phyloP scores from a whole-genome alignment of 2,888 invertebrate genomes.

The Hipparchia sbordonii region DNA sequence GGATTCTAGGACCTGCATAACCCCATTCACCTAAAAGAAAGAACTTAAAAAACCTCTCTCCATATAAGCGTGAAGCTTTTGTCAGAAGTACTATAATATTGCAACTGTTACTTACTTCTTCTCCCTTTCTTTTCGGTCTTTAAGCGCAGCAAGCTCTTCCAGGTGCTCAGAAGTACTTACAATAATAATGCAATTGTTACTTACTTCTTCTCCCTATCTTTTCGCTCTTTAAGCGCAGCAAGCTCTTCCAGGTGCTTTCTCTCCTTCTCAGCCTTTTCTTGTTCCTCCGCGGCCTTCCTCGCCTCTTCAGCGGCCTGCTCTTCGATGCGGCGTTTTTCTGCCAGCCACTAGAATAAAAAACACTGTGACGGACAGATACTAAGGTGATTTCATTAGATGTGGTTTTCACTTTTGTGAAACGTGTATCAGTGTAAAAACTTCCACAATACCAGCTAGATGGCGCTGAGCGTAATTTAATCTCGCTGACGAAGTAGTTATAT shows the following conservation, averaged over 20 bases:
- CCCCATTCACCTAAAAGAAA: no score
- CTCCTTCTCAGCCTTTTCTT: slow-evolving; percentile 80
- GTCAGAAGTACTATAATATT: no score
- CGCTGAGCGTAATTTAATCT: neutral
- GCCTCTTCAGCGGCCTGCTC: slow-evolving; percentile 87
- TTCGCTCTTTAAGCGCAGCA: slow-evolving; percentile 79
- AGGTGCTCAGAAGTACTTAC: slow-evolving; percentile 43
- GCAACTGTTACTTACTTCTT: slow-evolving; percentile 19
- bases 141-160: slow-evolving; percentile 80
- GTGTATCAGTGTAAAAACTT: neutral
- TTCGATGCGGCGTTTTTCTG: slow-evolving; percentile 88
- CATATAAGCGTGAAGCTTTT: no score
- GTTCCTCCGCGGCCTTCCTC: slow-evolving; percentile 84
- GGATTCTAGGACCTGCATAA: no score
- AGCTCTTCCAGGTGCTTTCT: slow-evolving; percentile 79
- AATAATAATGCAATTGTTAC: neutral
- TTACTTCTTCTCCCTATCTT: slow-evolving; percentile 55
- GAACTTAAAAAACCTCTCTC: no score
- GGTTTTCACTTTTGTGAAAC: no score
- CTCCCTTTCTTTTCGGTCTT: slow-evolving; percentile 76
- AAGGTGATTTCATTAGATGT: no score
- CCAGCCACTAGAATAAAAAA: slow-evolving; percentile 74
- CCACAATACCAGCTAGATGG: neutral
- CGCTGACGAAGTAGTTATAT: neutral
- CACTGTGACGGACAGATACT: no score